Evolutionary conservation across 2,113 vertebrate species (phyloP).

Genomic region (Peucedramus taeniatus): DNA sequence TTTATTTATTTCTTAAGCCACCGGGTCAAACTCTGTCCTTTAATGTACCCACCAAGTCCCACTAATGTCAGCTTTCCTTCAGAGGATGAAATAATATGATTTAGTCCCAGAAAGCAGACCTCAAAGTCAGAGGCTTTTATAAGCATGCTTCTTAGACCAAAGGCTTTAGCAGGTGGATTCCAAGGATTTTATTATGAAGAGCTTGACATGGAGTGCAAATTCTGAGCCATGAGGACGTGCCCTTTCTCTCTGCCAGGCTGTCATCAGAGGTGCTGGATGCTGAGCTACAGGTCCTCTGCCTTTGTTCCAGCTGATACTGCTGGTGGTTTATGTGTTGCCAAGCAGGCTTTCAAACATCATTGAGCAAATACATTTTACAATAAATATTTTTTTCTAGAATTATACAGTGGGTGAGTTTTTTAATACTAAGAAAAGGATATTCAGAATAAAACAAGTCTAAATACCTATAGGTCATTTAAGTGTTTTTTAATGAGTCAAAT

Average conservation of each 20-base stretch:
- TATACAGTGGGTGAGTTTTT: not conserved
- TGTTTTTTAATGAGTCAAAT: not conserved
- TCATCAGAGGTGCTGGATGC: not conserved
- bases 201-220: constrained; percentile 1
- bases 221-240: not conserved
- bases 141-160: constrained; percentile 37
- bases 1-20: constrained; percentile 6
- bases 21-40: constrained; percentile 15
- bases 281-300: not conserved
- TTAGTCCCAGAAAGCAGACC: constrained; percentile 35
- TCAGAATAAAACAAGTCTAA: not conserved
- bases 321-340: not conserved
- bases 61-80: constrained; percentile 42
- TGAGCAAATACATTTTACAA: not conserved
- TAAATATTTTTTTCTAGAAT: not conserved
- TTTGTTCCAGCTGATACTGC: not conserved
- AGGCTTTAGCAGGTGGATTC: constrained; percentile 26
- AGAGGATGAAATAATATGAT: constrained; percentile 46
- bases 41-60: constrained; percentile 5
- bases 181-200: constrained; percentile 31
- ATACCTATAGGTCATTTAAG: not conserved
- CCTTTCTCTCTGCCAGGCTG: not conserved
- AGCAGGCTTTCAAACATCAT: not conserved
- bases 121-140: constrained; percentile 45
- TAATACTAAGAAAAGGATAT: not conserved